Percentiles rank a stretch among this genome's conserved stretches.
Evolutionary conservation across 1,140 invertebrate genomes (phyloP).

Genomic region (Ips typographus): DNA sequence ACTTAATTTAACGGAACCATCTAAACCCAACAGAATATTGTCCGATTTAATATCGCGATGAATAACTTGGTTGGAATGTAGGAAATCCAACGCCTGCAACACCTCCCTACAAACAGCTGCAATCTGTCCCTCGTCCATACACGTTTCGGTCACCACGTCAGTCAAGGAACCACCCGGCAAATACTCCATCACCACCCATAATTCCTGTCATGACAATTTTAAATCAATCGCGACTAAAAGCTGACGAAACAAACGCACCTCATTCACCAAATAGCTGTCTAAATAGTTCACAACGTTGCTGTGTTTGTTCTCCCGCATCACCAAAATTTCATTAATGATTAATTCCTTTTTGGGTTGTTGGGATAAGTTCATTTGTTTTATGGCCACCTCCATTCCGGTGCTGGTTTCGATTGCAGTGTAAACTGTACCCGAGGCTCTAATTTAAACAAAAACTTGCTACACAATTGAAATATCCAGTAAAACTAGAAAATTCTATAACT

Average conservation of each 20-base stretch:
- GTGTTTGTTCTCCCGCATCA: conserved; percentile 99
- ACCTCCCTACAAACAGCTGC: conserved; percentile 97
- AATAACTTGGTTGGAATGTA: conserved; percentile 98
- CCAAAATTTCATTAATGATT: conserved; percentile 99
- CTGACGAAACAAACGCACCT: conserved; percentile 59
- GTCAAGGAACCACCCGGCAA: conserved; percentile 96
- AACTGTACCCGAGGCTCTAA: conserved; percentile 95
- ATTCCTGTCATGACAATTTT: conserved; percentile 53
- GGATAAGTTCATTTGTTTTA: conserved; percentile 99
- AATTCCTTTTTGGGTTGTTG: conserved; percentile 99
- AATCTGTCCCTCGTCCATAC: conserved; percentile 99
- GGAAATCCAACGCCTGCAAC: conserved; percentile 95
- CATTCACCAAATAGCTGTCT: conserved; percentile 95
- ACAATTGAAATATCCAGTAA: too few relatives aligned
- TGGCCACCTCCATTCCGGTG: conserved; percentile 97
- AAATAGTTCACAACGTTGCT: conserved; percentile 99
- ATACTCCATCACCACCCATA: conserved; percentile 99
- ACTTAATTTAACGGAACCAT: conserved; percentile 98
- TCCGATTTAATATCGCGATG: conserved; percentile 99
- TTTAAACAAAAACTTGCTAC: too few relatives aligned
- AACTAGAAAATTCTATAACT: too few relatives aligned
- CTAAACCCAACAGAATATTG: conserved; percentile 97
- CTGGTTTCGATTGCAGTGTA: conserved; percentile 97
- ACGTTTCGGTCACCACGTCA: conserved; percentile 99
- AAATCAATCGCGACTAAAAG: neutral